Evolutionary conservation across 2,113 vertebrate species (phyloP).

Genomic region (Rafetus swinhoei): DNA sequence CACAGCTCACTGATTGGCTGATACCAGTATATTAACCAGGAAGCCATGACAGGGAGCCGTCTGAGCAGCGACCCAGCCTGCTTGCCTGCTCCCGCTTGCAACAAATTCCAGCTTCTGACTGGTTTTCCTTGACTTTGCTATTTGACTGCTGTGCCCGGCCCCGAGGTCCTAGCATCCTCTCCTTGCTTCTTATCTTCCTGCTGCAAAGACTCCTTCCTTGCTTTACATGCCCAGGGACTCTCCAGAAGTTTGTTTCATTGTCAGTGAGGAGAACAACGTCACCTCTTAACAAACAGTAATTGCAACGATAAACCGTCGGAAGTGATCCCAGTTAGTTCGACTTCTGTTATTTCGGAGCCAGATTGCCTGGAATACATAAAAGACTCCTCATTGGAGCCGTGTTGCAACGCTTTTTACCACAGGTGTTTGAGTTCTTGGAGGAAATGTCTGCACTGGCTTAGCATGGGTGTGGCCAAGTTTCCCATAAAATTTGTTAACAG

Average conservation of each 20-base stretch:
- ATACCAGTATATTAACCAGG: neutral
- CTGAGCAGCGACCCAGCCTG: no score
- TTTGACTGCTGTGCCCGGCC: neutral
- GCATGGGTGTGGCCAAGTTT: no score
- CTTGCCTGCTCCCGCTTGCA: neutral
- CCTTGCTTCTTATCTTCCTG: neutral
- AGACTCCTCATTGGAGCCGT: neutral
- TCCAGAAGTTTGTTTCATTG: neutral
- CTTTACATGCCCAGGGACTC: neutral
- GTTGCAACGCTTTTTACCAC: no score
- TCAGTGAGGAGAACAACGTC: neutral
- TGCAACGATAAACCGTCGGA: neutral
- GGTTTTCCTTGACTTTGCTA: neutral
- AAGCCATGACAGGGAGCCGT: neutral
- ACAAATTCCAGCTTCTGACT: neutral
- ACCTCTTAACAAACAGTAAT: neutral
- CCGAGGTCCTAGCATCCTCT: neutral
- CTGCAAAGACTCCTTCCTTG: neutral
- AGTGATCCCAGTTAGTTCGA: neutral
- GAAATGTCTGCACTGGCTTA: neutral
- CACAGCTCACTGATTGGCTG: neutral
- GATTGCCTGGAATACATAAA: neutral
- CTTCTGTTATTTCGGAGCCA: neutral
- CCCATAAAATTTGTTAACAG: no score
- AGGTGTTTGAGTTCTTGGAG: neutral